Percentiles rank a stretch among this genome's conserved stretches.
Evolutionary conservation across 2,113 vertebrate genomes (phyloP).

Genomic region (Otolemur garnettii): DNA sequence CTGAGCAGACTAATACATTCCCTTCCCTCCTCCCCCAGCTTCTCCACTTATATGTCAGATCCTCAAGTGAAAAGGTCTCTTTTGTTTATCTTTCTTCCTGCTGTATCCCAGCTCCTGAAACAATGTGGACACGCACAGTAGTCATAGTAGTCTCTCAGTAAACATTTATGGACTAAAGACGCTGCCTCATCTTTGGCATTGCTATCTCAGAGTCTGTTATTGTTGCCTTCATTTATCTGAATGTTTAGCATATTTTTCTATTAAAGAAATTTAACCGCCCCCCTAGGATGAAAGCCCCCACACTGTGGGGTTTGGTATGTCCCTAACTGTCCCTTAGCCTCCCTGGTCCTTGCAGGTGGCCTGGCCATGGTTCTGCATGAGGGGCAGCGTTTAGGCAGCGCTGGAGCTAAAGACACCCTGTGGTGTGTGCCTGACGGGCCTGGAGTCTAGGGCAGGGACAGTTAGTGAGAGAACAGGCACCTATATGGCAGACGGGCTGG

Average conservation of each 20-base stretch:
- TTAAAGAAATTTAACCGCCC: neutral
- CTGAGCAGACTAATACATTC: neutral
- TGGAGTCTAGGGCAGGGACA: no score
- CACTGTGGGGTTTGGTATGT: accelerated
- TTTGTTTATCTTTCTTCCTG: neutral
- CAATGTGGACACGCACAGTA: neutral
- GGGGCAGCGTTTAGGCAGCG: neutral
- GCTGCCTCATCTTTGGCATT: neutral
- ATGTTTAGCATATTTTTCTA: neutral
- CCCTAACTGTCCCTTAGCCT: neutral
- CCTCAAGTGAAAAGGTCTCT: neutral
- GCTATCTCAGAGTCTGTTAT: neutral
- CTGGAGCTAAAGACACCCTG: neutral
- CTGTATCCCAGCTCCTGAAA: neutral
- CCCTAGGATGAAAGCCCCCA: neutral
- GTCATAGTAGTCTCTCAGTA: neutral
- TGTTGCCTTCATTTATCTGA: neutral
- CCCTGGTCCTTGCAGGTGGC: neutral
- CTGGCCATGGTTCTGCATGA: accelerated
- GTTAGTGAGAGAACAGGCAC: neutral
- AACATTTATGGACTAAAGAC: neutral
- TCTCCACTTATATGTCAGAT: neutral
- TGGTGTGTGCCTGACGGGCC: neutral
- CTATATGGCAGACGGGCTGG: neutral
- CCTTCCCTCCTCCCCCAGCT: neutral